Percentiles rank a stretch among this genome's conserved stretches.
These are phyloP conservation scores for Meandrusa payeni DNA, from an alignment of 2,888 invertebrate genomes.

Conservation along the genomic window DNA sequence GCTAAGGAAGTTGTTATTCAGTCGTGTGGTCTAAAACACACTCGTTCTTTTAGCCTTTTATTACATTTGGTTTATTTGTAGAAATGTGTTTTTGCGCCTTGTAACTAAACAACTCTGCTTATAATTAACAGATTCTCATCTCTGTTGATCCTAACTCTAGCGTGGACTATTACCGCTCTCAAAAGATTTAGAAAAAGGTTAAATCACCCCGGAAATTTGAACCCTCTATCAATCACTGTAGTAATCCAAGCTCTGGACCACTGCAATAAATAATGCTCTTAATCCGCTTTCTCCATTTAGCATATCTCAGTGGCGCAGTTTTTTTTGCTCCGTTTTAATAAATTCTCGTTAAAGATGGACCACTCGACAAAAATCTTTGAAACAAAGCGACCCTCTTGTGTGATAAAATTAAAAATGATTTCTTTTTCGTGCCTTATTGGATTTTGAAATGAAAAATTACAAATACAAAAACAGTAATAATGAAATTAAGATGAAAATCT, in stretches of 20 bases:
- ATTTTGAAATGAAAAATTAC: neutral
- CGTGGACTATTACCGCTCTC: too few species aligned
- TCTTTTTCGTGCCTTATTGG: constrained; percentile 2
- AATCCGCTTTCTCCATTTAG: constrained; percentile 10
- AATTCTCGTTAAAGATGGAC: constrained; percentile 3
- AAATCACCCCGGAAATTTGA: neutral
- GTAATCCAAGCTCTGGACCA: constrained; percentile 12
- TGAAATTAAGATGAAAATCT: too few species aligned
- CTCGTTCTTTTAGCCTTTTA: too few species aligned
- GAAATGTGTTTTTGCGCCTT: too few species aligned
- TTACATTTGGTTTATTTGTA: too few species aligned
- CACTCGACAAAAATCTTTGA: constrained; percentile 1
- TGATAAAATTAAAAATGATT: neutral
- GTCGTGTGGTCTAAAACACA: too few species aligned
- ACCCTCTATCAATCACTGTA: constrained; percentile 14
- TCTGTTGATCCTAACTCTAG: too few species aligned
- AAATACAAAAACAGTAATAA: too few species aligned
- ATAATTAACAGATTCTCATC: too few species aligned
- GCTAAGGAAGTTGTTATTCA: too few species aligned
- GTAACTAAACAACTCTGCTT: too few species aligned
- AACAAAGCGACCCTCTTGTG: constrained; percentile 1
- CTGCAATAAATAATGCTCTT: constrained; percentile 12
- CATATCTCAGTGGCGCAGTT: constrained; percentile 11
- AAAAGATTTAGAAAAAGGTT: neutral
- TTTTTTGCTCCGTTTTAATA: constrained; percentile 9